Percentiles rank a stretch among this genome's conserved stretches.
phyloP scores from a whole-genome alignment of 2,113 vertebrate species.

The Grallaria varia region DNA sequence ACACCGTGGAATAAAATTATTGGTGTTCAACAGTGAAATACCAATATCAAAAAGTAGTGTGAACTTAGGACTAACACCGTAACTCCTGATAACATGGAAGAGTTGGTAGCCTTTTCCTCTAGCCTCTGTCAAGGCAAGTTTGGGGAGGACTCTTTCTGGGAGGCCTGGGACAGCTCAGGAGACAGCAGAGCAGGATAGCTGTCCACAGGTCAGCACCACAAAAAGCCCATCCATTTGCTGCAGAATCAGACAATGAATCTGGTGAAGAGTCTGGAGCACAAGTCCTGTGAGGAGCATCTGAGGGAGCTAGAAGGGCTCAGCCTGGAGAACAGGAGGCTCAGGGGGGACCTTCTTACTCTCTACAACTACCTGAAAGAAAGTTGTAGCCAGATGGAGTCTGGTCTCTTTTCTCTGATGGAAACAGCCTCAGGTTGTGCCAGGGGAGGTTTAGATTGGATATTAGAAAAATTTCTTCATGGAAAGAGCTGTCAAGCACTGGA shows the following conservation, averaged over 20 bases:
- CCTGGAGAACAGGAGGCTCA: background rate
- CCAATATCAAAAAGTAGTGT: background rate
- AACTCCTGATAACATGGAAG: background rate
- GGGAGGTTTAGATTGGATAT: background rate
- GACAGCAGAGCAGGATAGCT: background rate
- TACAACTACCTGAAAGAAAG: background rate
- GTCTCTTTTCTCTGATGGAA: background rate
- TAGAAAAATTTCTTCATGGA: background rate
- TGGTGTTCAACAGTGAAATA: background rate
- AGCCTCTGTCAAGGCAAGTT: background rate
- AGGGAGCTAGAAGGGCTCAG: background rate
- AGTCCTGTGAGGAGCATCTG: background rate
- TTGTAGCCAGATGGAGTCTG: background rate
- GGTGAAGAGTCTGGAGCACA: background rate
- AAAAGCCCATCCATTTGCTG: background rate
- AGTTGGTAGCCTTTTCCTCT: background rate
- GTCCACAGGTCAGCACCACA: background rate
- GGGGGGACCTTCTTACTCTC: background rate
- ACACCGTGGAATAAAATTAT: background rate
- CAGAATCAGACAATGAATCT: accelerated
- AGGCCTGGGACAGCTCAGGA: background rate
- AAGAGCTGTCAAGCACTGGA: background rate
- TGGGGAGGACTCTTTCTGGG: background rate
- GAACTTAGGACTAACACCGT: background rate
- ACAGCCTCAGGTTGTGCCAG: background rate